A percentile compares a stretch with the other conserved stretches of the same genome.
Evolutionary conservation across 2,797 vertebrate species (phyloP).

Genomic region (Cyprinella venusta): DNA sequence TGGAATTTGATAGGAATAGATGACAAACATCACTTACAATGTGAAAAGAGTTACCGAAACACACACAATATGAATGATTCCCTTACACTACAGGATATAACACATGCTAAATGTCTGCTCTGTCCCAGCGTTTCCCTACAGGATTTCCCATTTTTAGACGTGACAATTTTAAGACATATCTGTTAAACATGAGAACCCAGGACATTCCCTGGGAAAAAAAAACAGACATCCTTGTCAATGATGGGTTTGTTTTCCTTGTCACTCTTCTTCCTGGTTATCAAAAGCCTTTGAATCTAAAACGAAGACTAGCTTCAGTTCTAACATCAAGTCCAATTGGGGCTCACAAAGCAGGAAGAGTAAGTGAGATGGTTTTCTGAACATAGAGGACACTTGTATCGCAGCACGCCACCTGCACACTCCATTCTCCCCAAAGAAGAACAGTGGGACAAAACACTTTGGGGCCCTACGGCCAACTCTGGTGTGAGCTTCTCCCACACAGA

Average conservation of each 20-base stretch:
- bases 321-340: conserved; percentile 1
- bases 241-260: neutral
- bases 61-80: neutral
- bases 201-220: neutral
- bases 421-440: conserved; percentile 22
- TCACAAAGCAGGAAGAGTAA: conserved; percentile 38
- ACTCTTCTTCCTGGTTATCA: conserved; percentile 13
- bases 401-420: conserved; percentile 46
- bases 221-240: neutral
- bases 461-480: conserved; percentile 5
- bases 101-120: neutral
- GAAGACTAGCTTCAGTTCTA: conserved; percentile 1
- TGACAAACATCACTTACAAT: neutral
- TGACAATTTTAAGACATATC: neutral
- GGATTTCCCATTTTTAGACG: neutral
- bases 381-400: conserved; percentile 49
- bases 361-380: conserved; percentile 26
- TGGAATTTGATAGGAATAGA: neutral
- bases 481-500: conserved; percentile 20
- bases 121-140: neutral
- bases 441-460: conserved; percentile 45
- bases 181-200: neutral
- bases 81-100: neutral
- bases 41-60: neutral
- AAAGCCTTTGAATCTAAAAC: conserved; percentile 10